Conservation (phyloP, 2,888 invertebrate genomes). For the Cerastis rubricosa region DNA sequence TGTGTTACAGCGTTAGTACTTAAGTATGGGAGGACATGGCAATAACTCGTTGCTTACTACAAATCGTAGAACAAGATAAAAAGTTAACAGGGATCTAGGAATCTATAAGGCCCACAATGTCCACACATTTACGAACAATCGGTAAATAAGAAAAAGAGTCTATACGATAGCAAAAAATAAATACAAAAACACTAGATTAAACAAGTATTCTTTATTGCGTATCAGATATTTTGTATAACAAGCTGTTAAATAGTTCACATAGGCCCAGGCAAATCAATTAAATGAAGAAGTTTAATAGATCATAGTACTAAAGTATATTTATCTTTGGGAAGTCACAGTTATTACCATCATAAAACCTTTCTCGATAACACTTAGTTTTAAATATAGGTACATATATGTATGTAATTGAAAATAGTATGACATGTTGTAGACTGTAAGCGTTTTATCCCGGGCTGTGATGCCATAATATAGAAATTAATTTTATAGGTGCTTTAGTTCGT, state of each 20-base stretch:
- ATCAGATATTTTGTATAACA: neutral
- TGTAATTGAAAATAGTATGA: constrained; percentile 15
- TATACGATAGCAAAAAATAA: no score
- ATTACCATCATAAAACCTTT: neutral
- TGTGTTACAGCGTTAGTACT: no score
- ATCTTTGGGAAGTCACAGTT: neutral
- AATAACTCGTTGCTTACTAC: no score
- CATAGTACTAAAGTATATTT: neutral
- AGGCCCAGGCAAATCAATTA: neutral
- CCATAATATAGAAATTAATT: constrained; percentile 45
- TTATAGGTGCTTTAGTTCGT: constrained; percentile 49
- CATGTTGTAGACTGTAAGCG: constrained; percentile 2
- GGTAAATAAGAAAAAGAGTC: no score
- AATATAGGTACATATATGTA: neutral
- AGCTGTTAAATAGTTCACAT: neutral
- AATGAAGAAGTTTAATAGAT: neutral
- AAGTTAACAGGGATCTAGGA: no score
- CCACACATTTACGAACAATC: no score
- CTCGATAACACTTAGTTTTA: neutral
- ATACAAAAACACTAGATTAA: no score
- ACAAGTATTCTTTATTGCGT: no score
- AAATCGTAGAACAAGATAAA: no score
- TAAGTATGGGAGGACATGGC: no score
- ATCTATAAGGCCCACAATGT: no score
- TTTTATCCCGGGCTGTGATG: constrained; percentile 42